Evolutionary conservation across 2,888 invertebrate species (phyloP), one percentile per base, ranked within the genome.

Genomic region (Eristalis arbustorum): DNA sequence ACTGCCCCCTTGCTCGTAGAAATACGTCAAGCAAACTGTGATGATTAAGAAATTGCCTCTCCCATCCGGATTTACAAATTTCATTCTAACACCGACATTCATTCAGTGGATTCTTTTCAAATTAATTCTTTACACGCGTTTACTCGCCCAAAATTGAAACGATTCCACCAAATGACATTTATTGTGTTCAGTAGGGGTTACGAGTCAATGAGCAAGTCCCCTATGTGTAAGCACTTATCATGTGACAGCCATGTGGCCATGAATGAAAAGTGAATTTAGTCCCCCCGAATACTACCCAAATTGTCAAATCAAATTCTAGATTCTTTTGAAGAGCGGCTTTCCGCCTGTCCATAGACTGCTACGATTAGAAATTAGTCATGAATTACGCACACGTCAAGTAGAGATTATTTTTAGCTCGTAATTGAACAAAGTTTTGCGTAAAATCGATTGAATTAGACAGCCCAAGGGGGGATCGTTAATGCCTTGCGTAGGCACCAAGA

Each of bases 1-100:
- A 11, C 25, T 28, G 37, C 25, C 13, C 59, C 22, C 23, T 59
- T 23, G 25, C 59, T 59, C 59, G 25, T 23, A 14, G 25, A 13
- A 11, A 10, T 49, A 10, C 59, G 13, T 42, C 57, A 72, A 25
- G 57, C 71, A 11, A 64, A 64, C 63, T 62, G 49, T 67, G 56
- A 79, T 73, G 73, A 79, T 79, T 73, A 67, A 79, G 67, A 61
- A 67, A 79, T 79, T 79, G 79, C 72, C 79, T 61, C 79, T 79
- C 67, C 79, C 72, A 79, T 79, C 79, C 79, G 73, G 79, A 73
- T 69, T 64, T 49, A 78, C 40, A 49, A 49, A 49, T 49, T 18
- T 49, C 18, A 18, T 49, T 49, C 49, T 18, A 49, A 8, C 18
- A 18, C 18, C n/a, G 18, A 18, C 49, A 18, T 8, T n/a, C 49